Conservation (phyloP, 2,888 invertebrate species). For the Malthinus seriepunctatus region DNA sequence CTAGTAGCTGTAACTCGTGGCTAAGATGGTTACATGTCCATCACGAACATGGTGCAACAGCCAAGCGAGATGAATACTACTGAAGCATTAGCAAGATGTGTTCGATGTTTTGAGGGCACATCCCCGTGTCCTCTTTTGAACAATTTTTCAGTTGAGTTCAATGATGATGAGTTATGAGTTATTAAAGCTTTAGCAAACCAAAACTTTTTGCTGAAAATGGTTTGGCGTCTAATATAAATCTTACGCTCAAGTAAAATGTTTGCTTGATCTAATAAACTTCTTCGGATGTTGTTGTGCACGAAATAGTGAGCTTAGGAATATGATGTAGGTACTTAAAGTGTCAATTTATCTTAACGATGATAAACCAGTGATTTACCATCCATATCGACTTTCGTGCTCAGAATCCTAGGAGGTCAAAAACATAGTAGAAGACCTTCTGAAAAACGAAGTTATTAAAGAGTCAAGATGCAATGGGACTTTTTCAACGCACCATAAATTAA, state of each 20-base stretch:
- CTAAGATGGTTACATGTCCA: too few relatives aligned
- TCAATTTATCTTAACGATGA: slow-evolving; percentile 1
- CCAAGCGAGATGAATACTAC: too few relatives aligned
- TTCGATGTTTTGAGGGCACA: too few relatives aligned
- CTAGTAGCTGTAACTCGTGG: too few relatives aligned
- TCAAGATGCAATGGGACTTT: neutral
- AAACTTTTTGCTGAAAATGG: too few relatives aligned
- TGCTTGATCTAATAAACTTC: neutral
- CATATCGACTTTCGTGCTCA: neutral
- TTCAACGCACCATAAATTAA: neutral
- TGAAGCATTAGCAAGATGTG: too few relatives aligned
- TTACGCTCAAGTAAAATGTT: neutral
- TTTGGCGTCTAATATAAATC: too few relatives aligned
- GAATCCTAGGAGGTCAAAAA: neutral
- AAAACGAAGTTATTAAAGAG: neutral
- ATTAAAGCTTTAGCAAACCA: too few relatives aligned
- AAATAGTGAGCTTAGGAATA: neutral
- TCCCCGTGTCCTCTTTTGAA: too few relatives aligned
- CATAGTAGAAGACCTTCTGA: neutral
- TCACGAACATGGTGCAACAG: too few relatives aligned
- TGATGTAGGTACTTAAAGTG: neutral
- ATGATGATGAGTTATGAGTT: too few relatives aligned
- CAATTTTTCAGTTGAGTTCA: too few relatives aligned
- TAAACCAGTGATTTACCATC: neutral
- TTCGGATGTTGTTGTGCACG: slow-evolving; percentile 8